phyloP scores from a whole-genome alignment of 2,113 vertebrate genomes.

The Hypomesus transpacificus region DNA sequence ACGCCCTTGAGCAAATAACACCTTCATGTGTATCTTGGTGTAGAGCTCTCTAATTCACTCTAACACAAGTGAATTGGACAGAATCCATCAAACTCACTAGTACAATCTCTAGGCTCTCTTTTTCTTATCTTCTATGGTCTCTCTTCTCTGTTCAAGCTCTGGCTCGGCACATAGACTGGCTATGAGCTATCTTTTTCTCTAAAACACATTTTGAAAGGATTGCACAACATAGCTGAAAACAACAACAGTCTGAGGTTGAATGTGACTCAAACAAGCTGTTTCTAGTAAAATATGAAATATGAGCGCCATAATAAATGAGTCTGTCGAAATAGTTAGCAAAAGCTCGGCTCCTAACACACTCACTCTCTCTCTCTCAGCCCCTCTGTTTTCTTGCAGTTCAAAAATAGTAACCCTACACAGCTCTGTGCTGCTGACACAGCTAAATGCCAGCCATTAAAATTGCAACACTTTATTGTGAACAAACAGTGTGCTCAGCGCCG shows the following conservation, averaged over 20 bases:
- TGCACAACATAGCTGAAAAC: not conserved
- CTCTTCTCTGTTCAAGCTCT: not conserved
- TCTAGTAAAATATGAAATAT: constrained; percentile 35
- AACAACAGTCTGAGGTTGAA: not conserved
- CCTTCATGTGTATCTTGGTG: too few species aligned
- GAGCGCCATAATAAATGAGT: constrained; percentile 28
- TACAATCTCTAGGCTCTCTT: not conserved
- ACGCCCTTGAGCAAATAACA: too few species aligned
- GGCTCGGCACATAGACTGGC: not conserved
- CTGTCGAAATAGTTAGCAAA: constrained; percentile 26
- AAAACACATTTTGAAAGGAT: too few species aligned
- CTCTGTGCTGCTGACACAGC: constrained; percentile 43
- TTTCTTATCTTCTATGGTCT: constrained; percentile 4
- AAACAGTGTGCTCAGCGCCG: not conserved
- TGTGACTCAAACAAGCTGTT: constrained; percentile 9
- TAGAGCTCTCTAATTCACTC: too few species aligned
- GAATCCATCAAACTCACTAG: too few species aligned
- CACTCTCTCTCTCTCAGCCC: constrained; percentile 1
- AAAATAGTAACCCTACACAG: constrained; percentile 44
- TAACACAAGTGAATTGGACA: too few species aligned
- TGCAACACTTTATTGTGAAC: constrained; percentile 42
- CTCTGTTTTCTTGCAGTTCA: constrained; percentile 40
- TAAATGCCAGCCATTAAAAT: constrained; percentile 50
- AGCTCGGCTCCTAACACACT: constrained; percentile 24
- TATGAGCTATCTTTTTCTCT: too few species aligned